These are phyloP conservation scores for Poeciliopsis occidentalis DNA, from an alignment of 2,113 vertebrate genomes.

Conservation along the genomic window DNA sequence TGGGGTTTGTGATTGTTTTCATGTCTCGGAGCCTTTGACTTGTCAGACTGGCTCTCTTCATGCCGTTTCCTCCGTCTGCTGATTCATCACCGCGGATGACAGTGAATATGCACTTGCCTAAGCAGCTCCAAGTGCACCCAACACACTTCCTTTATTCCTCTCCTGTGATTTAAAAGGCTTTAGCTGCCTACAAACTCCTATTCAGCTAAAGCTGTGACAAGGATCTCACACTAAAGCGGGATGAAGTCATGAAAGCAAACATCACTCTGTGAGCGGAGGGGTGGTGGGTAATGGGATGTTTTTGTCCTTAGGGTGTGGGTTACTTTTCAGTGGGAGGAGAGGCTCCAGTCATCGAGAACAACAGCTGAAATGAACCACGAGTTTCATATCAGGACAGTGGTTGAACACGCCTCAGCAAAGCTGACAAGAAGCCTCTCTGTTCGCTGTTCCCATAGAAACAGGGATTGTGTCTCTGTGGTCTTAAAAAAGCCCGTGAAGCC, in stretches of 20 bases:
- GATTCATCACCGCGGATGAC: slow-evolving; percentile 48
- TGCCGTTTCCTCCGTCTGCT: slow-evolving; percentile 36
- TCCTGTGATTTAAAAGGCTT: slow-evolving; percentile 45
- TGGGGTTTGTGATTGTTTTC: slow-evolving; percentile 1
- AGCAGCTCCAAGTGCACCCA: slow-evolving; percentile 58
- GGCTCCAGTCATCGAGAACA: slow-evolving; percentile 35
- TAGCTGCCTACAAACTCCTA: slow-evolving; percentile 46
- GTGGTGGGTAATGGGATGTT: slow-evolving; percentile 33
- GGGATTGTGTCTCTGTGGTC: slow-evolving; percentile 43
- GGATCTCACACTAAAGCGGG: slow-evolving; percentile 34
- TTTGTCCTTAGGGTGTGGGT: slow-evolving; percentile 38
- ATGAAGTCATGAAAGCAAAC: slow-evolving; percentile 44
- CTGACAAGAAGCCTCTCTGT: slow-evolving; percentile 57
- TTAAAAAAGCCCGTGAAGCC: slow-evolving; percentile 40
- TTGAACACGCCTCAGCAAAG: slow-evolving; percentile 42
- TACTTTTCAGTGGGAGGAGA: slow-evolving; percentile 12
- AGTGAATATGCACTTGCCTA: slow-evolving; percentile 50
- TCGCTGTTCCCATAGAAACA: slow-evolving; percentile 75
- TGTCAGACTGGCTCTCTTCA: slow-evolving; percentile 58
- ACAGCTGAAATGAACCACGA: slow-evolving; percentile 44
- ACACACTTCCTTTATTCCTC: slow-evolving; percentile 60
- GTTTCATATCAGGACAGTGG: slow-evolving; percentile 38
- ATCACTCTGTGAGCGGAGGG: slow-evolving; percentile 6
- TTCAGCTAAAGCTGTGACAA: slow-evolving; percentile 61
- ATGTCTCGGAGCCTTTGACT: slow-evolving; percentile 37